Conservation (phyloP, 2,888 invertebrate species). For the Coleophora deauratella region DNA sequence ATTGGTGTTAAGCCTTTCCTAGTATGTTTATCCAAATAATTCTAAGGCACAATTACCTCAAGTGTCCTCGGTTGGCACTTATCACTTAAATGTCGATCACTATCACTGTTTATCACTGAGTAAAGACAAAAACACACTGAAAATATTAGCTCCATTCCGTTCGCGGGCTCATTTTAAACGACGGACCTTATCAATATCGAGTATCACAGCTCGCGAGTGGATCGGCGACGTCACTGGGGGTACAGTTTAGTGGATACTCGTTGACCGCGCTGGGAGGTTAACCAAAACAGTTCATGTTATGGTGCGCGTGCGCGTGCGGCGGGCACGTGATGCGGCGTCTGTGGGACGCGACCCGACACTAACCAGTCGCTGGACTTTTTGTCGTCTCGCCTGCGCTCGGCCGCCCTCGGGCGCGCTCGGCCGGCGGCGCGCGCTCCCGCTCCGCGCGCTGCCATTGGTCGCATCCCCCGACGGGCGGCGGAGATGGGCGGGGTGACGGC, state of each 20-base stretch:
- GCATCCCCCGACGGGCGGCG: conserved; percentile 37
- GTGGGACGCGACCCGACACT: conserved; percentile 75
- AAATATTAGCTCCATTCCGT: conserved; percentile 68
- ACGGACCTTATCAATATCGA: conserved; percentile 23
- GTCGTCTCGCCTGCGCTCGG: conserved; percentile 63
- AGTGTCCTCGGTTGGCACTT: conserved; percentile 52
- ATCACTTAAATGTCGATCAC: conserved; percentile 64
- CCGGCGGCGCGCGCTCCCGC: conserved; percentile 20
- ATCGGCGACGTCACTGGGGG: neutral
- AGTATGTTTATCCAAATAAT: neutral
- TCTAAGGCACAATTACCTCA: conserved; percentile 41
- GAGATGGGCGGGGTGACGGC: conserved; percentile 41
- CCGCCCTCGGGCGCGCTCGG: conserved; percentile 50
- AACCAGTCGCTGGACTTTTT: conserved; percentile 71
- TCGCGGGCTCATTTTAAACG: conserved; percentile 49
- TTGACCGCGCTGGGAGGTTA: conserved; percentile 26
- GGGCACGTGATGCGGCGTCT: conserved; percentile 65
- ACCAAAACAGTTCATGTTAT: conserved; percentile 52
- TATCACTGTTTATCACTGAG: conserved; percentile 67
- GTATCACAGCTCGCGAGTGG: conserved; percentile 56
- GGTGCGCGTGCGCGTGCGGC: conserved; percentile 58
- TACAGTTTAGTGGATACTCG: too few relatives aligned
- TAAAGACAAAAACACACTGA: conserved; percentile 64
- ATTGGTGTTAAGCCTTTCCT: too few relatives aligned
- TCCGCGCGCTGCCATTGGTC: conserved; percentile 22